These are phyloP conservation scores for Hipposideros armiger DNA, from an alignment of 2,113 vertebrate species.

Conservation along the genomic window DNA sequence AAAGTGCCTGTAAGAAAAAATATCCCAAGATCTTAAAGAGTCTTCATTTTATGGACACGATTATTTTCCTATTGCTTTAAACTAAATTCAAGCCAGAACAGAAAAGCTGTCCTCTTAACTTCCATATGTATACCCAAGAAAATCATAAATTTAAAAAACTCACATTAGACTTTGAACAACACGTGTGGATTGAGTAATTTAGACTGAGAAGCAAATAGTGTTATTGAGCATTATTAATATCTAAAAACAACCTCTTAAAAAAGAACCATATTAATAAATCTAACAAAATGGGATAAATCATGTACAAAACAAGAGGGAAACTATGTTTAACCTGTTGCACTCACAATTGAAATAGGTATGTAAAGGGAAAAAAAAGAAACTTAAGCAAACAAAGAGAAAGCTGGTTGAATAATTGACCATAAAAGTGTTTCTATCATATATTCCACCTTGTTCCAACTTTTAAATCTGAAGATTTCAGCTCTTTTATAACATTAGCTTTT, in stretches of 20 bases:
- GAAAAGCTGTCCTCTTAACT: conserved; percentile 50
- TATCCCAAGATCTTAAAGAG: conserved; percentile 15
- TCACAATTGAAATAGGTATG: conserved; percentile 31
- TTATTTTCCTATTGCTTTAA: conserved; percentile 61
- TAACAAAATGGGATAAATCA: conserved; percentile 27
- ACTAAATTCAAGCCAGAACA: conserved; percentile 39
- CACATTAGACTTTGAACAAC: neutral
- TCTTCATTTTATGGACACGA: conserved; percentile 34
- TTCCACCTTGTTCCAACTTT: conserved; percentile 12
- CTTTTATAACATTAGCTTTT: conserved; percentile 50
- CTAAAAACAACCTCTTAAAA: neutral
- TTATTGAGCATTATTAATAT: conserved; percentile 46
- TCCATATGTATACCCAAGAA: neutral
- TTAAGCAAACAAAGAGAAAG: conserved; percentile 58
- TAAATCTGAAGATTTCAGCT: conserved; percentile 16
- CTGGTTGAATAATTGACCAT: conserved; percentile 35
- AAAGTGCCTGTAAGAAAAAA: conserved; percentile 48
- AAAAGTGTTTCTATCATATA: neutral
- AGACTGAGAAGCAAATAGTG: neutral
- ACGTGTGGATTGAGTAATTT: neutral
- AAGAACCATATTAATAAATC: neutral
- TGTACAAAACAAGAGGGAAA: neutral
- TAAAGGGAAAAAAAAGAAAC: conserved; percentile 41
- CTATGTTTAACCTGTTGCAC: conserved; percentile 10
- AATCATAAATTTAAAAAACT: conserved; percentile 6